These are phyloP conservation scores for Nothura maculosa DNA, from an alignment of 2,797 vertebrate species.

Conservation along the genomic window DNA sequence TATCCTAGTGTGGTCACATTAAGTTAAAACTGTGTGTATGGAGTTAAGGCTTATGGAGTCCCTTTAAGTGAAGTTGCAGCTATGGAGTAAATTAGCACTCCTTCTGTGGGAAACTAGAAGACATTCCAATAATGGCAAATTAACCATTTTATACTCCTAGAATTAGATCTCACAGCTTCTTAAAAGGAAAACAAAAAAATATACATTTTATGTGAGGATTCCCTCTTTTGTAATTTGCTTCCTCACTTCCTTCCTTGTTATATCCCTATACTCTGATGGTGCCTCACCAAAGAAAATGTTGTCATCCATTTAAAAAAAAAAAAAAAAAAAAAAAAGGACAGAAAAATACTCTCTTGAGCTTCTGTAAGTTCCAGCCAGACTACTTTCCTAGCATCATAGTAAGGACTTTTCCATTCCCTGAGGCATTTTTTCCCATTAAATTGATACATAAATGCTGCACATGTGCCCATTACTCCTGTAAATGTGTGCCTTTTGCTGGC, in stretches of 20 bases:
- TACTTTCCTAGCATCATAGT: background rate
- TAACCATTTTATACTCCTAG: background rate
- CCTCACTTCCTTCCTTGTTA: background rate
- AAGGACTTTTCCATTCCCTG: background rate
- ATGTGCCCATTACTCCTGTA: fast-evolving
- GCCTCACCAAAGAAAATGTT: background rate
- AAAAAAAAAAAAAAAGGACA: background rate
- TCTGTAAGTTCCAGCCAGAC: background rate
- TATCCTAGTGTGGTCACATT: background rate
- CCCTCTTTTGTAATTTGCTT: background rate
- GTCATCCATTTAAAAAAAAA: background rate
- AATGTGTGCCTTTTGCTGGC: background rate
- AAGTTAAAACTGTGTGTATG: background rate
- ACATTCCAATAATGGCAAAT: background rate
- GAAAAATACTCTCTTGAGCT: background rate
- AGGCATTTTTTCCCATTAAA: background rate
- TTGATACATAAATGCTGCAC: background rate
- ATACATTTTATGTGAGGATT: background rate
- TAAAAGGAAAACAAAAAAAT: background rate
- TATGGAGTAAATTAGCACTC: background rate
- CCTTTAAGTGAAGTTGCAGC: background rate
- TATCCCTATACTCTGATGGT: background rate
- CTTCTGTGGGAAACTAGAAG: background rate
- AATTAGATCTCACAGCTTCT: background rate
- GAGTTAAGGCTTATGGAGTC: background rate